Conservation (phyloP, 2,113 vertebrate species). For the Lamprotornis superbus region DNA sequence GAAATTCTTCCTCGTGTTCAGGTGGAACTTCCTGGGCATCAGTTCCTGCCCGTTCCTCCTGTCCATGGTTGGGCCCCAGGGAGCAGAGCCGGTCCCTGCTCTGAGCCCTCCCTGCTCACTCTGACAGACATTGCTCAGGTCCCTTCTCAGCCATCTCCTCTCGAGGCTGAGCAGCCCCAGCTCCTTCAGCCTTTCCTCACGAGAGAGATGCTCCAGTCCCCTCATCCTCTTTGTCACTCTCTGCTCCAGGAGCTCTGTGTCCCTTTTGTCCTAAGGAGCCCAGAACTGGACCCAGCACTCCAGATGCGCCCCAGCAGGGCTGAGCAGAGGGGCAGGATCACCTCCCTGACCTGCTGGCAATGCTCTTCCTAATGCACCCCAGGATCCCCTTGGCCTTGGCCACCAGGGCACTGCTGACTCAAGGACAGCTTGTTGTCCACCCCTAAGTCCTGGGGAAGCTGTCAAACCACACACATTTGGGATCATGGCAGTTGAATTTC, state of each 20-base stretch:
- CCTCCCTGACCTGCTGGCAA: neutral
- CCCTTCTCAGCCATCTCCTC: neutral
- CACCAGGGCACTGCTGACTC: neutral
- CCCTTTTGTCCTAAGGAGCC: neutral
- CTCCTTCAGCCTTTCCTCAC: too few species aligned
- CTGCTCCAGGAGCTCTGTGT: too few species aligned
- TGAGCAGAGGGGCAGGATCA: neutral
- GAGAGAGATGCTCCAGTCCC: too few species aligned
- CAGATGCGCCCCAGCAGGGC: neutral
- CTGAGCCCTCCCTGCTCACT: neutral
- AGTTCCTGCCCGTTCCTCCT: neutral
- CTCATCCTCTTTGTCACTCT: too few species aligned
- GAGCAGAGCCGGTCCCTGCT: neutral
- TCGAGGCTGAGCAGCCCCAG: neutral
- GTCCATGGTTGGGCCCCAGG: neutral
- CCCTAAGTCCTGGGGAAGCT: too few species aligned
- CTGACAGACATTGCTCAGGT: neutral
- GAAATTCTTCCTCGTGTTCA: neutral
- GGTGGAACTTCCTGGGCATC: neutral
- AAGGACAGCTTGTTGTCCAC: neutral
- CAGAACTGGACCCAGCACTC: neutral
- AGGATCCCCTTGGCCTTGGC: neutral
- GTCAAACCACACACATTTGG: rapidly evolving
- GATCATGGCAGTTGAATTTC: rapidly evolving
- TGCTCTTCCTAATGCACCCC: neutral